phyloP scores from a whole-genome alignment of 92 coral and sea anemone genomes.

The Umimayanthus chanpuru region DNA sequence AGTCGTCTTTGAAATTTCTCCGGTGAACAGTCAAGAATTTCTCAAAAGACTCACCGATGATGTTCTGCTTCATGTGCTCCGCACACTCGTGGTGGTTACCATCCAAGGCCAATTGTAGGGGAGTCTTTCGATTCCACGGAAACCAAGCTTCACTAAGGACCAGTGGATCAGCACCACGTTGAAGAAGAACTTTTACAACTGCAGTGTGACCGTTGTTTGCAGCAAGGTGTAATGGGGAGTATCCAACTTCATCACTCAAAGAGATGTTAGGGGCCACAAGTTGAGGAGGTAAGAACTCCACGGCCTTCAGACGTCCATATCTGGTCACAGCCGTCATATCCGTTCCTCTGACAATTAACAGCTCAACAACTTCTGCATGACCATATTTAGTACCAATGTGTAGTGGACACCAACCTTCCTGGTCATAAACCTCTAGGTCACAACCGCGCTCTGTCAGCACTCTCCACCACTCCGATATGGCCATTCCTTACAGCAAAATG shows the following conservation, averaged over 20 bases:
- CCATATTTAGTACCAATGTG: no score
- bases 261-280: neutral
- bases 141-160: neutral
- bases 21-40: neutral
- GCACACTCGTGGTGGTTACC: constrained; percentile 5
- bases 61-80: neutral
- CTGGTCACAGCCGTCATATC: neutral
- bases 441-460: no score
- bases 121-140: neutral
- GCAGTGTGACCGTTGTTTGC: neutral
- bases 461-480: no score
- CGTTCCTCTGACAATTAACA: no score
- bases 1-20: neutral
- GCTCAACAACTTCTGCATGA: no score
- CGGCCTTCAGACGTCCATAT: neutral
- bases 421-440: no score
- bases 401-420: no score
- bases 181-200: neutral
- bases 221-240: constrained; percentile 1
- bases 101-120: neutral
- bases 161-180: neutral
- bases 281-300: neutral
- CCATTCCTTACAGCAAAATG: no score
- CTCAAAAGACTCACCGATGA: neutral
- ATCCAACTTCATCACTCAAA: neutral